Conservation (phyloP, 2,113 vertebrate genomes). For the Protomyctophum bolini region DNA sequence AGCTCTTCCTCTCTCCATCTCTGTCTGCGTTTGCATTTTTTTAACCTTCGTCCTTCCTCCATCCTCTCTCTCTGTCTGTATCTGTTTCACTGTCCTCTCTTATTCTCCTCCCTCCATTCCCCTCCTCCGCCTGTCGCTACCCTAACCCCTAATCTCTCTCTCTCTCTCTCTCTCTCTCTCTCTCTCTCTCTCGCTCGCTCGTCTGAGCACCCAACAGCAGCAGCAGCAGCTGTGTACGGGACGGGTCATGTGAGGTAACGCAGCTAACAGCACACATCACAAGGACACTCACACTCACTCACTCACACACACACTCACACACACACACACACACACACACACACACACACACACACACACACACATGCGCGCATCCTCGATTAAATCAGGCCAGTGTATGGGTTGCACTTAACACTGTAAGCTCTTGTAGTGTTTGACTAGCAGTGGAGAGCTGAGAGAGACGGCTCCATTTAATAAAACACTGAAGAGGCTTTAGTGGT, state of each 20-base stretch:
- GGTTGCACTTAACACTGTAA: slow-evolving; percentile 8
- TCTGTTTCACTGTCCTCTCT: slow-evolving; percentile 36
- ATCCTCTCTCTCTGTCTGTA: slow-evolving; percentile 40
- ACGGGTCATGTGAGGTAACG: slow-evolving; percentile 72
- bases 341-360: slow-evolving; percentile 5
- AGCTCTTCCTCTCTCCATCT: slow-evolving; percentile 63
- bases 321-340: slow-evolving; percentile 17
- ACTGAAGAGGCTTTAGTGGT: too few species aligned
- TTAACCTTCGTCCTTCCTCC: slow-evolving; percentile 50
- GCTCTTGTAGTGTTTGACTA: too few species aligned
- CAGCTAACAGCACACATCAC: slow-evolving; percentile 27
- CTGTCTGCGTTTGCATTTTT: slow-evolving; percentile 37
- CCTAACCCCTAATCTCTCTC: not conserved
- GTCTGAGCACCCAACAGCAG: too few species aligned
- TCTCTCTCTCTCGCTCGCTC: too few species aligned
- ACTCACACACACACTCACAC: not conserved
- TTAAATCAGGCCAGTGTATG: slow-evolving; percentile 45
- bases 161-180: too few species aligned
- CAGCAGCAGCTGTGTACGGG: slow-evolving; percentile 65
- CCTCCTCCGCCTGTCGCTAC: not conserved
- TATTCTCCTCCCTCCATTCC: not conserved
- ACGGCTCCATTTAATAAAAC: not conserved
- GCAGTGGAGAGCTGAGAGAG: not conserved
- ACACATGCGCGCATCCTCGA: slow-evolving; percentile 30
- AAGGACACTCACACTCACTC: slow-evolving; percentile 24